Evolutionary conservation across 2,797 vertebrate genomes (phyloP).

Genomic region (Petrocephalus schoutedeni): DNA sequence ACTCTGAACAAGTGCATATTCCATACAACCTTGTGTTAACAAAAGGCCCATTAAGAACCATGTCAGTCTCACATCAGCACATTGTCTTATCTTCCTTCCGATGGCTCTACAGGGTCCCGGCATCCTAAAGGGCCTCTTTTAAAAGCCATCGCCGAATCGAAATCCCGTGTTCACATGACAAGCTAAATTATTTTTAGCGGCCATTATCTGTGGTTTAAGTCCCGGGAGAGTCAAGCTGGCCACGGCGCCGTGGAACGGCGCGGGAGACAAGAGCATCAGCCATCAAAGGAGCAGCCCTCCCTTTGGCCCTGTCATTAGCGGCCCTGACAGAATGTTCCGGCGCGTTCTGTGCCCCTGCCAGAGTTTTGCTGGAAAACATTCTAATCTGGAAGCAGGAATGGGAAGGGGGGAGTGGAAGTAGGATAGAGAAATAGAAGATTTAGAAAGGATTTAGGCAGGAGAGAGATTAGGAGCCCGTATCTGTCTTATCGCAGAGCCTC

Average conservation of each 20-base stretch:
- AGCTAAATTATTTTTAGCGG: constrained; percentile 57
- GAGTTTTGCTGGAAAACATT: constrained; percentile 57
- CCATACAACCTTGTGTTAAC: constrained; percentile 27
- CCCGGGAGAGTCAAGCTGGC: constrained; percentile 44
- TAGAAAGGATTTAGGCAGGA: constrained; percentile 69
- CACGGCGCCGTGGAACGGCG: constrained; percentile 54
- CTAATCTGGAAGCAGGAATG: constrained; percentile 64
- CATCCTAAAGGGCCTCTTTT: constrained; percentile 9
- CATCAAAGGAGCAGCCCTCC: constrained; percentile 56
- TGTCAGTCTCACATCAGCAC: constrained; percentile 34
- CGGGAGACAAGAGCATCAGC: constrained; percentile 60
- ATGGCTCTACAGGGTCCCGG: constrained; percentile 22
- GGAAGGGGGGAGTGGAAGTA: constrained; percentile 36
- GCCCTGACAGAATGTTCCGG: constrained; percentile 54
- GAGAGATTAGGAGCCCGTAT: constrained; percentile 71
- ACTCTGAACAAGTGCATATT: constrained; percentile 46
- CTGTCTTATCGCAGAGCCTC: constrained; percentile 67
- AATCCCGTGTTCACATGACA: constrained; percentile 57
- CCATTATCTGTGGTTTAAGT: constrained; percentile 36
- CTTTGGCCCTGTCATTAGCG: constrained; percentile 50
- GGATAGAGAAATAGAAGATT: constrained; percentile 59
- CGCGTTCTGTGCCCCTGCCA: constrained; percentile 48
- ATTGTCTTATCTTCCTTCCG: constrained; percentile 34
- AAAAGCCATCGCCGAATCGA: constrained; percentile 8
- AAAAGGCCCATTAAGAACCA: constrained; percentile 45